A percentile compares a stretch with the other conserved stretches of the same genome.
Evolutionary conservation across 2,113 vertebrate species (phyloP).

Genomic region (Ciconia stormi): DNA sequence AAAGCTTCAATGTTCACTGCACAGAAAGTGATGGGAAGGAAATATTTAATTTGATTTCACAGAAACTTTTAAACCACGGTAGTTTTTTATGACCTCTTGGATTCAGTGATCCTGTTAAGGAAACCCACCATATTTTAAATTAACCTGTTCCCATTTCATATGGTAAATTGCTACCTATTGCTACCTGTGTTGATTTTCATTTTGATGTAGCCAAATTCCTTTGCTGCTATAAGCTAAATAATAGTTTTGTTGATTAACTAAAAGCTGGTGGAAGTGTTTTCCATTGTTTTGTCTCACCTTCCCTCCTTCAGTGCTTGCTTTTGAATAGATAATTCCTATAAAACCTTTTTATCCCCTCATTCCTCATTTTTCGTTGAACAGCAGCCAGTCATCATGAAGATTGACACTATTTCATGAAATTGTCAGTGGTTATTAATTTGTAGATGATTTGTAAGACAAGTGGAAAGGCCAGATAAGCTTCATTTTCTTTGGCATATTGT

Average conservation of each 20-base stretch:
- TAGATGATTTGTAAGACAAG: slow-evolving; percentile 57
- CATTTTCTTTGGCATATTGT: slow-evolving; percentile 56
- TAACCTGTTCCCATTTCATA: fast-evolving
- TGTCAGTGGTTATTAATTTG: slow-evolving; percentile 63
- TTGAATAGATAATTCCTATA: neutral
- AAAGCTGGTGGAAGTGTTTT: neutral
- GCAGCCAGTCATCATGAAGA: slow-evolving; percentile 32
- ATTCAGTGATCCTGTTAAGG: neutral
- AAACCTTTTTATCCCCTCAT: neutral
- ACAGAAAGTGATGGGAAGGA: neutral
- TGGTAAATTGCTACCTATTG: neutral
- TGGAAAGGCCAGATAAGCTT: slow-evolving; percentile 58
- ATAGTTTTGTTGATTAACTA: neutral
- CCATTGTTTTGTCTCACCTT: neutral
- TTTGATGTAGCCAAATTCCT: neutral
- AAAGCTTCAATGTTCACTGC: neutral
- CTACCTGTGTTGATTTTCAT: neutral
- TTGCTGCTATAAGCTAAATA: neutral
- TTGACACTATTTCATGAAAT: slow-evolving; percentile 58
- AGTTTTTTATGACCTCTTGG: neutral
- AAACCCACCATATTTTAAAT: neutral
- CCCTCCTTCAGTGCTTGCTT: neutral
- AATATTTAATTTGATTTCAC: neutral
- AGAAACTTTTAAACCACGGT: neutral
- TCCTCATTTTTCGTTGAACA: neutral